These are phyloP conservation scores for Eudasyphora cyanicolor DNA, from an alignment of 2,888 invertebrate genomes.

Conservation along the genomic window DNA sequence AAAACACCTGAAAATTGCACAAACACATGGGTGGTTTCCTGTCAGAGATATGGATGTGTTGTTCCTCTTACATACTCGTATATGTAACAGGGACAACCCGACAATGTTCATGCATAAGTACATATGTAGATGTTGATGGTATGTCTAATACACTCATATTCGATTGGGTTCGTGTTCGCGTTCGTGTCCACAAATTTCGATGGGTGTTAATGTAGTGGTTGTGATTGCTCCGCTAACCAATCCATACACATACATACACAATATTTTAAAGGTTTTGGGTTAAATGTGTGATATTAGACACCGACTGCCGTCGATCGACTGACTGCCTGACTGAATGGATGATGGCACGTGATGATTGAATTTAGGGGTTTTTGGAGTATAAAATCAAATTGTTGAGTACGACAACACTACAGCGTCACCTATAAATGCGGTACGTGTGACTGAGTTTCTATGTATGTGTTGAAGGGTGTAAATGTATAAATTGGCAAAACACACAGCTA, in stretches of 20 bases:
- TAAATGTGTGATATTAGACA: constrained; percentile 7
- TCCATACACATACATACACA: background rate
- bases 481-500: background rate
- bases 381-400: constrained; percentile 11
- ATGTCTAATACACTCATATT: background rate
- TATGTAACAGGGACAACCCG: no score
- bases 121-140: no score
- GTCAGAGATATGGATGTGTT: constrained; percentile 32
- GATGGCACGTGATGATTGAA: constrained; percentile 28
- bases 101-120: no score
- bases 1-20: constrained; percentile 58
- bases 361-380: constrained; percentile 3
- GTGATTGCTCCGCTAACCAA: background rate
- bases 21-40: constrained; percentile 53
- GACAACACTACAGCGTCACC: background rate
- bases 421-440: background rate
- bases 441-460: background rate
- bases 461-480: background rate
- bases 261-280: constrained; percentile 21
- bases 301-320: background rate
- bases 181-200: background rate
- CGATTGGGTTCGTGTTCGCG: no score
- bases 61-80: constrained; percentile 34
- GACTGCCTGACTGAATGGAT: background rate
- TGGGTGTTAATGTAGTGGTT: constrained; percentile 44